Evolutionary conservation across 2,797 vertebrate species (phyloP).

Genomic region (Syngnathus rostellatus): DNA sequence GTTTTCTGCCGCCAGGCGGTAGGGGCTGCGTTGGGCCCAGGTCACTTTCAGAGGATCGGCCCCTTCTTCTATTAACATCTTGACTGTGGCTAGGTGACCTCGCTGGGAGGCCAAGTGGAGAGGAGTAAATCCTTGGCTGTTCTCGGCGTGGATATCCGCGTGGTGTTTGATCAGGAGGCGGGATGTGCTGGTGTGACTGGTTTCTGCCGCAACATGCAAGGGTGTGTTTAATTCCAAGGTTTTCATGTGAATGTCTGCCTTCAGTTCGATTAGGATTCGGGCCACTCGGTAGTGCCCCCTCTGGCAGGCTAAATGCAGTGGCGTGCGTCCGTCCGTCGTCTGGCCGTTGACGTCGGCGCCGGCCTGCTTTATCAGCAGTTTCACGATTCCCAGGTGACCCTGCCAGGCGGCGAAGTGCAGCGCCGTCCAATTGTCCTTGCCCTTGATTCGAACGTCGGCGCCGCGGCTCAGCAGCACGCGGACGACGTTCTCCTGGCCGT

Average conservation of each 20-base stretch:
- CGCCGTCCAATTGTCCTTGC: slow-evolving; percentile 87
- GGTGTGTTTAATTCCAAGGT: slow-evolving; percentile 68
- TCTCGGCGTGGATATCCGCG: slow-evolving; percentile 67
- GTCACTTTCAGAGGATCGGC: slow-evolving; percentile 61
- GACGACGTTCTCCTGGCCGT: slow-evolving; percentile 87
- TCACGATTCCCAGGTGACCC: slow-evolving; percentile 86
- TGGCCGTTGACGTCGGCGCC: slow-evolving; percentile 77
- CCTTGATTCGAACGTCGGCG: slow-evolving; percentile 71
- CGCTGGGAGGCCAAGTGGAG: slow-evolving; percentile 81
- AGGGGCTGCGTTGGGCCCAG: slow-evolving; percentile 62
- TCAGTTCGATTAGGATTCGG: slow-evolving; percentile 86
- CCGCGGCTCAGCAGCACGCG: slow-evolving; percentile 84
- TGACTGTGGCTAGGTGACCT: slow-evolving; percentile 81
- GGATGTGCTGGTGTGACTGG: slow-evolving; percentile 92
- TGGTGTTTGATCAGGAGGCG: slow-evolving; percentile 84
- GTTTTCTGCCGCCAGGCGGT: slow-evolving; percentile 77
- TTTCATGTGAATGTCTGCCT: slow-evolving; percentile 63
- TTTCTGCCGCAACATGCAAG: slow-evolving; percentile 86
- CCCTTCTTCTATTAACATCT: slow-evolving; percentile 80
- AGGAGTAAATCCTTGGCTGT: slow-evolving; percentile 73
- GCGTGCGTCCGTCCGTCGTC: slow-evolving; percentile 82
- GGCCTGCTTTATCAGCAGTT: slow-evolving; percentile 85
- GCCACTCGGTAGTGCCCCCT: slow-evolving; percentile 92
- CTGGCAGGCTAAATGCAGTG: slow-evolving; percentile 88
- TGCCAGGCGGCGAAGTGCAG: slow-evolving; percentile 92